Evolutionary conservation across 2,113 vertebrate genomes (phyloP).

Genomic region (Lophotis ruficrista): DNA sequence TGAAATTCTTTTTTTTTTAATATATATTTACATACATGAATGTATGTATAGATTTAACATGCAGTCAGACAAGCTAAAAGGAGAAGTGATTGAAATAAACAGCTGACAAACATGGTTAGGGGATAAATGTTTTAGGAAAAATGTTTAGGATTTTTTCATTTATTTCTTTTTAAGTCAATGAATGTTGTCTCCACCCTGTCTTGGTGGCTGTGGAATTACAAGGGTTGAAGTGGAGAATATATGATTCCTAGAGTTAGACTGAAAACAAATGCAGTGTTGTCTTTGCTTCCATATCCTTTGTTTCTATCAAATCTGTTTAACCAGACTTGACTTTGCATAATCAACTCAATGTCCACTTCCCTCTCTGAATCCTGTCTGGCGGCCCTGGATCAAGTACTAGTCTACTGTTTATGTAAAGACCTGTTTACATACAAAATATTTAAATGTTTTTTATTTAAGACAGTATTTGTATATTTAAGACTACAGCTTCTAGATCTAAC

Average conservation of each 20-base stretch:
- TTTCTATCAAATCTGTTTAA: background rate
- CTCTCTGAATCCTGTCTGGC: slow-evolving; percentile 6
- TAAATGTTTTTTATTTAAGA: slow-evolving; percentile 8
- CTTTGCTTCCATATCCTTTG: slow-evolving; percentile 20
- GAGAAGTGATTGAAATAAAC: background rate
- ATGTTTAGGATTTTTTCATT: background rate
- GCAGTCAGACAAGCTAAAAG: background rate
- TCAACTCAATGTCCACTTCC: background rate
- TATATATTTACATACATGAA: background rate
- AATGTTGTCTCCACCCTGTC: background rate
- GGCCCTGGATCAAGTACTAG: background rate
- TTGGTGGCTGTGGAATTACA: background rate
- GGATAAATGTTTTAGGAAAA: background rate
- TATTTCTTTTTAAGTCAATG: background rate
- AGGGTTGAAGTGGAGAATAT: background rate
- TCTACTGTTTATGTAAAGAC: slow-evolving; percentile 27
- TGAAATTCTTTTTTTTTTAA: background rate
- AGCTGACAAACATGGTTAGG: background rate
- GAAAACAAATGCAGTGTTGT: background rate
- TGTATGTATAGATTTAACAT: background rate
- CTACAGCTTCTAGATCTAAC: background rate
- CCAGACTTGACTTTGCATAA: slow-evolving; percentile 45
- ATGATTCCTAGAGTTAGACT: background rate
- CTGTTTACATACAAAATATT: slow-evolving; percentile 53
- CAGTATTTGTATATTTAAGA: slow-evolving; percentile 16